Evolutionary conservation across 2,888 invertebrate species (phyloP), one percentile per base, ranked within the genome.

Genomic region (Zhengitettix transpicula): DNA sequence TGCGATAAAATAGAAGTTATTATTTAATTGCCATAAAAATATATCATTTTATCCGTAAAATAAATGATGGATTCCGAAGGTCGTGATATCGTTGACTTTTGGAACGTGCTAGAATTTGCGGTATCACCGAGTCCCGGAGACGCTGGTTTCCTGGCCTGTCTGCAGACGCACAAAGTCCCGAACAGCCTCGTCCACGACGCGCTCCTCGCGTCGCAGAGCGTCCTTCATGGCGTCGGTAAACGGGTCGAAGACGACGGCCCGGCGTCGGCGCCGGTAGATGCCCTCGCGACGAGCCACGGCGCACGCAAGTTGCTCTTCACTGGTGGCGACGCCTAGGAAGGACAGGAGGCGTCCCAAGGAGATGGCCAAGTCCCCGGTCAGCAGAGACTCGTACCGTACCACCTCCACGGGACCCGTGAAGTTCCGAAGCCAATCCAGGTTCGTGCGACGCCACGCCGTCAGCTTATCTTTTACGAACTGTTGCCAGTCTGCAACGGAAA

Each of bases 251-350:
- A 41, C 40, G 10, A 41, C 55, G 17, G 80, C 74, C 60, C 83
- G 79, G 67, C 81, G 82, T 67, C 81, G 81, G 9, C 88, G 74
- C 61, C 85, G 74, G 70, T 87, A 88, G 60, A 88, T 87, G 1
- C 88, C 87, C 71, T 84, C 84, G 66, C 78, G 79, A 66, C 82
- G 72, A 12, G 73, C 69, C 55, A 84, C 67, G 16, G 83, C 81
- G 69, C 85, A 85, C 52, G 74, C 72, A 70, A 84, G 72, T 54
- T 68, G 67, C n/a, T 64, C 63, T 9, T 69, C 69, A n/a, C 65
- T 58, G 40, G 73, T 66, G 56, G 41, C 54, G 57, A 57, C 56
- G 58, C 78, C 78, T 40, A 85, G 71, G 68, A 85, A 85, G 54
- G 73, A 71, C 59, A 87, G 72, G 59, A 85, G 74, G 1, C 77